Percentiles rank a stretch among this genome's conserved stretches.
phyloP scores from a whole-genome alignment of 1,140 invertebrate genomes.

The Drosophila malerkotliana region DNA sequence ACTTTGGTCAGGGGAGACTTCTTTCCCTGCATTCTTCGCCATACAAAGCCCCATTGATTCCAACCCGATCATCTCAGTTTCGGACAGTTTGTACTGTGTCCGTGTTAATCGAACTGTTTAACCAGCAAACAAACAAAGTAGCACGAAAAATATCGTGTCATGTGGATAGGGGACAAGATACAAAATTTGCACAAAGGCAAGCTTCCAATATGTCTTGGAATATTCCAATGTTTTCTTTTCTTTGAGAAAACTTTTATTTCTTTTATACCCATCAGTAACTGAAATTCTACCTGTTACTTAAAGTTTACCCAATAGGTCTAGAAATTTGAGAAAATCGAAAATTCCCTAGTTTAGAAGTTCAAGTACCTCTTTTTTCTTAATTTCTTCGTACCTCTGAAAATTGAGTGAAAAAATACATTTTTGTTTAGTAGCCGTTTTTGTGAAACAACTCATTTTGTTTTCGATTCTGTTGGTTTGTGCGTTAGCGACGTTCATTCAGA shows the following conservation, averaged over 20 bases:
- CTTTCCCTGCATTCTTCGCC: conserved; percentile 7
- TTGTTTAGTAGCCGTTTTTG: too few relatives aligned
- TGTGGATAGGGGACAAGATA: conserved; percentile 23
- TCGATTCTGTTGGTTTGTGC: too few relatives aligned
- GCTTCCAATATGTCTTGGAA: conserved; percentile 21
- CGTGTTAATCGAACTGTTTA: conserved; percentile 63
- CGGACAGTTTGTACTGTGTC: conserved; percentile 27
- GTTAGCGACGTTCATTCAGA: too few relatives aligned
- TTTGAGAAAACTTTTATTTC: conserved; percentile 4
- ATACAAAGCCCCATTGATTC: conserved; percentile 41
- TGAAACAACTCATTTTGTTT: too few relatives aligned
- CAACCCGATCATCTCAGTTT: conserved; percentile 29
- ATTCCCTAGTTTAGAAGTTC: too few relatives aligned
- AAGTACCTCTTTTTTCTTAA: too few relatives aligned
- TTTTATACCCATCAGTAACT: too few relatives aligned
- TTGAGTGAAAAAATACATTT: too few relatives aligned
- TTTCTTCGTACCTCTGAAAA: too few relatives aligned
- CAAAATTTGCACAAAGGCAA: conserved; percentile 27
- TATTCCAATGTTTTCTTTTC: conserved; percentile 27
- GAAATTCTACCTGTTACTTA: too few relatives aligned
- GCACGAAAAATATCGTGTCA: conserved; percentile 34
- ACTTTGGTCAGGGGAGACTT: conserved; percentile 2
- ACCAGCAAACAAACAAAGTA: conserved; percentile 32
- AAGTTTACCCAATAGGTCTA: too few relatives aligned
- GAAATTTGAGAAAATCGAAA: too few relatives aligned